These are phyloP conservation scores for Pipistrellus nathusii DNA, from an alignment of 2,797 vertebrate genomes.

Conservation along the genomic window DNA sequence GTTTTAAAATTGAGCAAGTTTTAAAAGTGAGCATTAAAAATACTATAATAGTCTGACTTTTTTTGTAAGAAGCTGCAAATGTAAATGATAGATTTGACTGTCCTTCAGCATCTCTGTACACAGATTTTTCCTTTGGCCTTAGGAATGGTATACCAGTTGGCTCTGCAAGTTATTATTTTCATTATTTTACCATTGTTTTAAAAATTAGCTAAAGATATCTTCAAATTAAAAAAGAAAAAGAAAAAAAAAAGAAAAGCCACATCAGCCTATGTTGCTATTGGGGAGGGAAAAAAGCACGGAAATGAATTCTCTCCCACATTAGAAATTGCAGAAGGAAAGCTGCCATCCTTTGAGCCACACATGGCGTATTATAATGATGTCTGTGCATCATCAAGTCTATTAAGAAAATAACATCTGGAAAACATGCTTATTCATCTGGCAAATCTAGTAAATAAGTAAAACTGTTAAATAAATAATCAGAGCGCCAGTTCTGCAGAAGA, in stretches of 20 bases:
- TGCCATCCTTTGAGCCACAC: background rate
- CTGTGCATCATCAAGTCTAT: slow-evolving; percentile 58
- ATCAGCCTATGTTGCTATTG: background rate
- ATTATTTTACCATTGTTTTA: background rate
- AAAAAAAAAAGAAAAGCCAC: background rate
- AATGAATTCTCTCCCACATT: background rate
- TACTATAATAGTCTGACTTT: background rate
- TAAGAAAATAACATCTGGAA: slow-evolving; percentile 64
- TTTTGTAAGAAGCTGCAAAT: background rate
- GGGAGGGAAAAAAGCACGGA: background rate
- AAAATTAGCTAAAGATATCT: slow-evolving; percentile 36
- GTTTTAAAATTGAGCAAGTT: slow-evolving; percentile 21
- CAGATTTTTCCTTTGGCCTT: background rate
- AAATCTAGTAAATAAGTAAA: slow-evolving; percentile 79
- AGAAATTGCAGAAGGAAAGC: background rate
- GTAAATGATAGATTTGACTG: background rate
- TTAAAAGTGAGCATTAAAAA: background rate
- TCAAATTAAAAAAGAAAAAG: background rate
- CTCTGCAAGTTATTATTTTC: slow-evolving; percentile 38
- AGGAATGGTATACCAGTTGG: background rate
- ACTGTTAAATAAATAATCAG: slow-evolving; percentile 81
- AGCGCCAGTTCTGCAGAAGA: slow-evolving; percentile 70
- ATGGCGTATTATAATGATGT: background rate
- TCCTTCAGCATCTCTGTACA: background rate
- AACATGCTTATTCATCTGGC: slow-evolving; percentile 63